Evolutionary conservation across 1,140 invertebrate genomes (phyloP).

Genomic region (Lepeophtheirus salmonis): DNA sequence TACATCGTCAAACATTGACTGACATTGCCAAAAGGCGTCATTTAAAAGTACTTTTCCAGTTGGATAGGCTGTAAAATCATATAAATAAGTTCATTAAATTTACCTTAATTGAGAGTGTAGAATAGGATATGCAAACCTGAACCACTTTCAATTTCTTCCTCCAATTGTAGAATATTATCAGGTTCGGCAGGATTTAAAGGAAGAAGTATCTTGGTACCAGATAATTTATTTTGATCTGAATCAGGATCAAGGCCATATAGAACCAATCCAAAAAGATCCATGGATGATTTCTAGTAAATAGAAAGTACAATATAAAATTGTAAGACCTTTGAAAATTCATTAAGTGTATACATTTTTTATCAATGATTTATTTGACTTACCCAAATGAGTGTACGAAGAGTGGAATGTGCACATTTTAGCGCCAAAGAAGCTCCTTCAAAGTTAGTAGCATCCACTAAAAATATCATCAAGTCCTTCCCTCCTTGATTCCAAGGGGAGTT

Average conservation of each 20-base stretch:
- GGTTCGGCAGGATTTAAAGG: conserved; percentile 5
- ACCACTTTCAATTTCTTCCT: not conserved
- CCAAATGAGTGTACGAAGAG: not conserved
- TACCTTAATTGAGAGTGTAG: not conserved
- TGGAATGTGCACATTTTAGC: not conserved
- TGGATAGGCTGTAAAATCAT: not conserved
- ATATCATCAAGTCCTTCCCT: not conserved
- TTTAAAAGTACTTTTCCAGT: not conserved
- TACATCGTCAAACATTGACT: conserved; percentile 10
- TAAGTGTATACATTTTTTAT: not conserved
- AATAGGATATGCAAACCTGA: not conserved
- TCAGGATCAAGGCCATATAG: not conserved
- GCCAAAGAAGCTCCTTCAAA: not conserved
- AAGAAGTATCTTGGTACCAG: not conserved
- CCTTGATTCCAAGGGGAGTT: not conserved
- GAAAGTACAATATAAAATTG: not conserved
- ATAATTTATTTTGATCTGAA: not conserved
- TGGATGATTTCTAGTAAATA: not conserved
- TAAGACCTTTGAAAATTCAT: not conserved
- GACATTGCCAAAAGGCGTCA: conserved; percentile 14
- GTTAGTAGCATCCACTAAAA: not conserved
- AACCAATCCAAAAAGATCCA: not conserved
- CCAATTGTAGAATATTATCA: not conserved
- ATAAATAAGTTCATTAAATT: not conserved
- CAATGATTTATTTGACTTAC: not conserved